Conservation (phyloP, 2,888 invertebrate genomes). For the Galerucella nymphaeae region DNA sequence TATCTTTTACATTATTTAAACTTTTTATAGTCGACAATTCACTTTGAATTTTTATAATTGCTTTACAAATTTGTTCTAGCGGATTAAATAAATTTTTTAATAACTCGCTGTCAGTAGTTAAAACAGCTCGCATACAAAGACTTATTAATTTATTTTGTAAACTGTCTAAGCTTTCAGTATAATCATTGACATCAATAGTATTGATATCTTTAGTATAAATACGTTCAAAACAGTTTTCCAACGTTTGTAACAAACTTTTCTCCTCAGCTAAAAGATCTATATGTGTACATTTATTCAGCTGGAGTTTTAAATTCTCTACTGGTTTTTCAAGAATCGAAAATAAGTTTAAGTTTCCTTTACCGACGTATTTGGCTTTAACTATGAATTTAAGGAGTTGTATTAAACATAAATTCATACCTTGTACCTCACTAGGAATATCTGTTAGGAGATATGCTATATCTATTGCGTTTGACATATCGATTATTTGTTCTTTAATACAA, state of each 20-base stretch:
- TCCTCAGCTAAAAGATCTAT: slow-evolving; percentile 54
- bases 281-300: slow-evolving; percentile 51
- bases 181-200: slow-evolving; percentile 43
- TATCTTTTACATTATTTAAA: slow-evolving; percentile 43
- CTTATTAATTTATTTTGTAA: slow-evolving; percentile 60
- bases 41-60: slow-evolving; percentile 58
- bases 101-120: slow-evolving; percentile 51
- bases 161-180: slow-evolving; percentile 54
- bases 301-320: slow-evolving; percentile 53
- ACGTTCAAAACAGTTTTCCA: slow-evolving; percentile 53
- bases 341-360: slow-evolving; percentile 53
- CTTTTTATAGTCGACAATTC: slow-evolving; percentile 48
- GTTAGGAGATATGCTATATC: slow-evolving; percentile 13
- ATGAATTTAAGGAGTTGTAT: slow-evolving; percentile 56
- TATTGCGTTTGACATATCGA: not conserved
- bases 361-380: slow-evolving; percentile 53
- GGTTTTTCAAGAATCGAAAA: slow-evolving; percentile 55
- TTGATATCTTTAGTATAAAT: slow-evolving; percentile 41
- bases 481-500: not conserved
- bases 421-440: slow-evolving; percentile 51
- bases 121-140: slow-evolving; percentile 60
- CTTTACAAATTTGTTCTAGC: slow-evolving; percentile 59
- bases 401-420: slow-evolving; percentile 53
- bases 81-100: slow-evolving; percentile 58
- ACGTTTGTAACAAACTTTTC: slow-evolving; percentile 52